Evolutionary conservation across 1,140 invertebrate genomes (phyloP).

Genomic region (Drosophila aff.): DNA sequence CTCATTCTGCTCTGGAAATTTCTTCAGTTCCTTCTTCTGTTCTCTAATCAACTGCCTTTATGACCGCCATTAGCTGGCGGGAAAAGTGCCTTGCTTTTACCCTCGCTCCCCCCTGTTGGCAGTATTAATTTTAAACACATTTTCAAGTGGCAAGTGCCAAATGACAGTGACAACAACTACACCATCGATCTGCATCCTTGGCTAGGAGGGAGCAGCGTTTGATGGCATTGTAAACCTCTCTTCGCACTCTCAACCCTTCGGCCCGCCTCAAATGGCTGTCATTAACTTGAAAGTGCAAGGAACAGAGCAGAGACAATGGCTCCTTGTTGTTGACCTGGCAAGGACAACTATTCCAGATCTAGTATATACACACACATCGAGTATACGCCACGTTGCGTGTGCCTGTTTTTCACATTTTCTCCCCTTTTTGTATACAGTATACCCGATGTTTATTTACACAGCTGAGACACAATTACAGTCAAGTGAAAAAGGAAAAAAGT

Average conservation of each 20-base stretch:
- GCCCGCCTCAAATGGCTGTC: constrained; percentile 51
- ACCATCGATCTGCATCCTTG: constrained; percentile 41
- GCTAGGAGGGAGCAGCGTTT: constrained; percentile 12
- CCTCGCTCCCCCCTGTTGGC: too few relatives aligned
- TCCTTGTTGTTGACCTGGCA: constrained; percentile 54
- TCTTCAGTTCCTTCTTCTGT: not conserved
- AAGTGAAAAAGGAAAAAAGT: not conserved
- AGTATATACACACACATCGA: constrained; percentile 23
- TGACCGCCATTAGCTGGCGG: constrained; percentile 59
- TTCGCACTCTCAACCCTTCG: not conserved
- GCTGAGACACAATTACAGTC: constrained; percentile 58
- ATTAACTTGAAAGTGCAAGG: constrained; percentile 56
- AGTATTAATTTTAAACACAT: constrained; percentile 58
- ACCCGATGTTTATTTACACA: constrained; percentile 56
- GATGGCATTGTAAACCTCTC: constrained; percentile 49
- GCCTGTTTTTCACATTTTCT: not conserved
- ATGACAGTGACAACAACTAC: constrained; percentile 52
- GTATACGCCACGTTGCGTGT: constrained; percentile 41
- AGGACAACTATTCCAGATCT: constrained; percentile 55
- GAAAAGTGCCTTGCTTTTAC: constrained; percentile 12
- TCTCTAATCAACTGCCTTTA: constrained; percentile 31
- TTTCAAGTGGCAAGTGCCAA: constrained; percentile 60
- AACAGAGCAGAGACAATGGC: constrained; percentile 38
- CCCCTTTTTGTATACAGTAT: constrained; percentile 18
- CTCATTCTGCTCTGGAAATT: constrained; percentile 15